Evolutionary conservation across 1,140 invertebrate genomes (phyloP), one percentile per base, ranked within the genome.

Genomic region (Drosophila sproati): DNA sequence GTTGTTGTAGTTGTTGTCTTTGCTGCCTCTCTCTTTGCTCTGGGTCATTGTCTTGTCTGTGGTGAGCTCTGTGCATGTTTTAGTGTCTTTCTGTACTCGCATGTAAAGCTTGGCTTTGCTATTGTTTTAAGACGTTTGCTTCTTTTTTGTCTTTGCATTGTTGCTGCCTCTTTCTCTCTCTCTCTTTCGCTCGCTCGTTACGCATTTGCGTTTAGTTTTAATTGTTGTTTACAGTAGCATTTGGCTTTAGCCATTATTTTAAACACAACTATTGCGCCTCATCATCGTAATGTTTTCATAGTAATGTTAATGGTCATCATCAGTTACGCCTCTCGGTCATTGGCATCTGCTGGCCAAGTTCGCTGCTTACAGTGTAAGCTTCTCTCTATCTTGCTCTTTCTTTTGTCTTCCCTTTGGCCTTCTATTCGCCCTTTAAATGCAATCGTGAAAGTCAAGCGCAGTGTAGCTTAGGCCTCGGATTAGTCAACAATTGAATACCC

Each of bases 181-280:
- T 60, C 10, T 59, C 12, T 61, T 10, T 57, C 43, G 51, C 51
- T 64, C 20, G 20, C 20, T 72, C 73, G 73, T 76, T 88, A 88
- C 85, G 83, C 83, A 87, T 79, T 72, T 80, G 83, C 83, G 77
- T 77, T 87, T 73, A 71, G 62, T 66, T 77, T 80, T 83, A 87
- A 88, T 87, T 87, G 80, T 80, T 87, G 85, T 87, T 88, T 83
- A 83, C 69, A 60, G 73, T 68, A 72, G 35, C 83, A 77, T 70
- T 87, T 73, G 64, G 66, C 66, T 71, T 63, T 71, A 62, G 60
- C 77, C 60, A 87, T 83, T 89, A 80, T 75, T 72, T 78, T 83
- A 87, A 87, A 69, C 72, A 35, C 80, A 57, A 60, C 72, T 71
- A 76, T 76, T 76, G 55, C 68, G 68, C 73, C 47, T 60, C 73